phyloP scores from a whole-genome alignment of 2,113 vertebrate genomes.

The Callionymus lyra region DNA sequence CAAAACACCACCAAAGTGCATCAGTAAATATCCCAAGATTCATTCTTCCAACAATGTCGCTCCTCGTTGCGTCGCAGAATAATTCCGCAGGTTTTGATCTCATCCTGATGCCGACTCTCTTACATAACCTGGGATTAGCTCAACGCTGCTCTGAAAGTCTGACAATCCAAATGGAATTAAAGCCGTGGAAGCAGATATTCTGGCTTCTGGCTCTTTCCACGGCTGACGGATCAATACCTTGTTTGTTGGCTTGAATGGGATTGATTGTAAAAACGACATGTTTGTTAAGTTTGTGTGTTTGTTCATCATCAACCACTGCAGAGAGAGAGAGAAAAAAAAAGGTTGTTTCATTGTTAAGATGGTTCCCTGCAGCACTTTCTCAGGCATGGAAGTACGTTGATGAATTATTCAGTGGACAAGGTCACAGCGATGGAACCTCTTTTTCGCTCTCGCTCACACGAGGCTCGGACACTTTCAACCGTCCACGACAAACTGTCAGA shows the following conservation, averaged over 20 bases:
- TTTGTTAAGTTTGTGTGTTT: too few relatives aligned
- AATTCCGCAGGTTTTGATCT: slow-evolving; percentile 3
- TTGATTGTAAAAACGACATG: too few relatives aligned
- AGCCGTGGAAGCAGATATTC: slow-evolving; percentile 8
- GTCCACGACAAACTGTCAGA: background rate
- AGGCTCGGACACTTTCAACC: slow-evolving; percentile 42
- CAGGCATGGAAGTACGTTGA: slow-evolving; percentile 33
- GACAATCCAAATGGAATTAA: slow-evolving; percentile 24
- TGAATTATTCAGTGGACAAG: slow-evolving; percentile 61
- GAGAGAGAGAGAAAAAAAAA: slow-evolving; percentile 20
- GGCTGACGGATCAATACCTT: slow-evolving; percentile 28
- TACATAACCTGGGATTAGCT: slow-evolving; percentile 31
- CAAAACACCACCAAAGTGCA: too few relatives aligned
- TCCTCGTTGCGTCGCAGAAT: too few relatives aligned
- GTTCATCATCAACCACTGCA: slow-evolving; percentile 9
- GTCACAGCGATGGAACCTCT: slow-evolving; percentile 41
- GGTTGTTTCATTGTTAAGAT: slow-evolving; percentile 47
- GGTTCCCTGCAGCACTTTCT: slow-evolving; percentile 54
- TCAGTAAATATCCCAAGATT: too few relatives aligned
- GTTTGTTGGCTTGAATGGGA: too few relatives aligned
- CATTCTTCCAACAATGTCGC: too few relatives aligned
- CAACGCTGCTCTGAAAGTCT: slow-evolving; percentile 12
- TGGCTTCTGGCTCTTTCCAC: slow-evolving; percentile 27
- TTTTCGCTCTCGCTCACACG: slow-evolving; percentile 7
- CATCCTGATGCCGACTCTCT: slow-evolving; percentile 15